Base-by-base conservation (phyloP, 1,140 invertebrate genomes). In the Hylaeus volcanicus region DNA sequence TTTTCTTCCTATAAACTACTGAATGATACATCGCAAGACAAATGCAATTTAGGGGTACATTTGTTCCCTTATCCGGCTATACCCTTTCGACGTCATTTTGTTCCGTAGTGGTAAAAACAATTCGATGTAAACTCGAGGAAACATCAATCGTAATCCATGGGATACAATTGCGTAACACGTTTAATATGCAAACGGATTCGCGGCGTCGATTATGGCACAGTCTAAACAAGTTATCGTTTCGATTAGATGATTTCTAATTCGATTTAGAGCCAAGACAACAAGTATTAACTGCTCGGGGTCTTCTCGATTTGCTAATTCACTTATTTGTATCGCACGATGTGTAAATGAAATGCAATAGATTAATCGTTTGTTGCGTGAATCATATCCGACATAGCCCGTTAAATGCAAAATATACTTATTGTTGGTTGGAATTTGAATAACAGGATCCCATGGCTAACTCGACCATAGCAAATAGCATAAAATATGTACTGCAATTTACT, bases 171-270 rank as follows among this genome's bases (percentile, higher is more conserved):
- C 74, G 55, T 53, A 61, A 78, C 63, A 5, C n/a, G 26, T 58
- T 5, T 48, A 51, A 43, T 78, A 71, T 63, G 48, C 55, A 55
- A 53, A 12, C 43, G 15, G 37, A 78, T 48, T 77, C 48, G 26
- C 60, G 41, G 6, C 41, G 58, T 60, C 39, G 26, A 74, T 84
- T 55, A 5, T 5, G 56, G 43, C 37, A 9, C 51, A 26, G 37
- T 69, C 26, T 76, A 72, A 74, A 56, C 71, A 26, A 55, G 48
- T 79, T 73, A 45, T 72, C 70, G 51, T 14, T 2, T 2, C 53
- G 63, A 74, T 79, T 66, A 74, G 61, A 9, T 39, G 43, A 79
- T 79, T 74, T 66, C 61, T 66, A 79, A 79, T 51, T 74, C 63
- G 43, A 74, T 51, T 15, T 14, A 8, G 55, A 79, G 71, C 61